phyloP scores from a whole-genome alignment of 2,888 invertebrate species.

The Drosophila meridionalis region DNA sequence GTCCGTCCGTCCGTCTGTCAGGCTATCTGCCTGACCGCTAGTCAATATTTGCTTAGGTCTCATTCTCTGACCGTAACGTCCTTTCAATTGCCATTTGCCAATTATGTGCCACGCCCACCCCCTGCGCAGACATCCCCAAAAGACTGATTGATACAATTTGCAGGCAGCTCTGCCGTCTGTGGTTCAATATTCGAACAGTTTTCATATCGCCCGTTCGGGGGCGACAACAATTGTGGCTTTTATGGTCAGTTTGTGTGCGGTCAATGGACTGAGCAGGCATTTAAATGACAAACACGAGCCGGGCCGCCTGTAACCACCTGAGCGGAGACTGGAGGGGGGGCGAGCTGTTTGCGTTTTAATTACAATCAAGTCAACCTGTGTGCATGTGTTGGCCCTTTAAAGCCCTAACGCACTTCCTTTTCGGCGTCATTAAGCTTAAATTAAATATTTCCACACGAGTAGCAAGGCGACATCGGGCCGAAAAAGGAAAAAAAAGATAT shows the following conservation, averaged over 20 bases:
- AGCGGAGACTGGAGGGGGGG: not conserved
- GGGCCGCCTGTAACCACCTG: constrained; percentile 45
- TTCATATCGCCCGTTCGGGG: constrained; percentile 36
- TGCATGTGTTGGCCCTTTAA: constrained; percentile 45
- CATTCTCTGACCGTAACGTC: constrained; percentile 30
- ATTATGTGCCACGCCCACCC: constrained; percentile 49
- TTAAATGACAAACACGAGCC: constrained; percentile 72
- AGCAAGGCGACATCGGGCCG: constrained; percentile 43
- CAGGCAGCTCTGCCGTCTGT: constrained; percentile 56
- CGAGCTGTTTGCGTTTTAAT: constrained; percentile 73
- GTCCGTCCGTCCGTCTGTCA: constrained; percentile 8
- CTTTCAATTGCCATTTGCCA: constrained; percentile 73
- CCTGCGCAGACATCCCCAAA: not conserved
- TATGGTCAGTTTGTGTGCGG: constrained; percentile 67
- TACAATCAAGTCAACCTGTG: constrained; percentile 57
- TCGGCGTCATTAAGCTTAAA: constrained; percentile 79
- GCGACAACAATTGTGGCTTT: constrained; percentile 71
- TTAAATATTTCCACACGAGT: constrained; percentile 80
- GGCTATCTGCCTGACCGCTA: constrained; percentile 19
- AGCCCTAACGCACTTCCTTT: constrained; percentile 64
- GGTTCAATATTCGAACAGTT: constrained; percentile 68
- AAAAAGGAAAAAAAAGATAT: constrained; percentile 32
- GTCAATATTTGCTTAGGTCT: constrained; percentile 74
- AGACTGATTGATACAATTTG: constrained; percentile 73
- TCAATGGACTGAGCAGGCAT: constrained; percentile 33